Percentiles rank a stretch among this genome's conserved stretches.
Conservation (phyloP, 2,113 vertebrate genomes). For the Bufo bufo region DNA sequence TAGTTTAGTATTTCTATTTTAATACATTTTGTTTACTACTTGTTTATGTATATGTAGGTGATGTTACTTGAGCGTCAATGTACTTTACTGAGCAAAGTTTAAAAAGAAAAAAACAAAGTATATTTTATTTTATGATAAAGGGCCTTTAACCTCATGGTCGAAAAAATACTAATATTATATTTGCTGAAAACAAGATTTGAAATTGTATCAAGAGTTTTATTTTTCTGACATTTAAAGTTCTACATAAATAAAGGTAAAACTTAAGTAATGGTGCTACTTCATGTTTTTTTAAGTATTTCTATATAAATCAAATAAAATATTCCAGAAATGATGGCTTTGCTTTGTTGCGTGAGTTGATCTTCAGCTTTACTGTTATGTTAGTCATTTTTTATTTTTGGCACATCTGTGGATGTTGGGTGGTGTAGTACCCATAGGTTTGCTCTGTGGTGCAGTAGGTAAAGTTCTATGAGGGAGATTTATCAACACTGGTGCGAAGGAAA, state of each 20-base stretch:
- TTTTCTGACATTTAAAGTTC: slow-evolving; percentile 99
- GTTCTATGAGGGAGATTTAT: no score
- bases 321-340: slow-evolving; percentile 76
- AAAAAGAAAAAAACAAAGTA: slow-evolving; percentile 99
- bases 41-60: slow-evolving; percentile 99
- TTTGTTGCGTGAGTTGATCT: slow-evolving; percentile 68
- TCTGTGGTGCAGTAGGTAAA: not conserved
- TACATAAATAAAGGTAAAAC: slow-evolving; percentile 99
- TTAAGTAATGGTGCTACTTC: slow-evolving; percentile 99
- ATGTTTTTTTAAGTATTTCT: slow-evolving; percentile 99
- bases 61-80: slow-evolving; percentile 99
- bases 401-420: not conserved
- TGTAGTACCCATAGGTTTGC: not conserved
- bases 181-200: slow-evolving; percentile 99
- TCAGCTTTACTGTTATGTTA: not conserved
- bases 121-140: slow-evolving; percentile 99
- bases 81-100: slow-evolving; percentile 99
- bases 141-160: slow-evolving; percentile 99
- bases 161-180: slow-evolving; percentile 99
- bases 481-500: no score
- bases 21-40: slow-evolving; percentile 99
- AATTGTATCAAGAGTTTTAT: slow-evolving; percentile 99
- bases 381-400: not conserved
- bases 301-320: slow-evolving; percentile 98
- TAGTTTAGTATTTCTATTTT: slow-evolving; percentile 99